phyloP scores from a whole-genome alignment of 2,888 invertebrate genomes.

The Trichogramma dendrolimi region DNA sequence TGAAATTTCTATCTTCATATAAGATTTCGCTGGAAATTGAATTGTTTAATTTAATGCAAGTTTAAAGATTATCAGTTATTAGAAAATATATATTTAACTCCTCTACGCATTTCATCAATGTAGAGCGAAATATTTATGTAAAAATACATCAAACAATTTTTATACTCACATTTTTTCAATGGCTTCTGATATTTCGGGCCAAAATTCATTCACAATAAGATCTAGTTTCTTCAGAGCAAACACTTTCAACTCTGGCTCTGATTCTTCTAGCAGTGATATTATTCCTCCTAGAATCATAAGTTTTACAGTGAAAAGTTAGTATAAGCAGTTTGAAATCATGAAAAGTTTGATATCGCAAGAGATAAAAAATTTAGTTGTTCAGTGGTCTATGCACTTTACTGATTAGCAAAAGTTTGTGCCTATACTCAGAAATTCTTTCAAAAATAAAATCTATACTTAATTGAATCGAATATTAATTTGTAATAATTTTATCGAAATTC shows the following conservation, averaged over 20 bases:
- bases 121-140: background rate
- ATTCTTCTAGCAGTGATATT: conserved; percentile 91
- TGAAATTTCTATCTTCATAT: conserved; percentile 86
- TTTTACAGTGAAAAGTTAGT: background rate
- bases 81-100: background rate
- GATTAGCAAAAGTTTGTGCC: no score
- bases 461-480: no score
- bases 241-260: conserved; percentile 86
- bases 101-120: background rate
- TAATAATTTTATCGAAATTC: no score
- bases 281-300: conserved; percentile 69
- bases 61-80: conserved; percentile 9
- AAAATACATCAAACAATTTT: conserved; percentile 3
- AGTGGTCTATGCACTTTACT: no score
- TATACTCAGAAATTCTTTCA: no score
- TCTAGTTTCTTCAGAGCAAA: conserved; percentile 91
- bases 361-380: background rate
- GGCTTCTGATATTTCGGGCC: conserved; percentile 98
- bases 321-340: background rate
- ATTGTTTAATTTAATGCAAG: background rate
- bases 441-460: no score
- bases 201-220: conserved; percentile 93
- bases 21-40: conserved; percentile 71
- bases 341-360: conserved; percentile 4
- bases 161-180: conserved; percentile 83